A percentile compares a stretch with the other conserved stretches of the same genome.
These are phyloP conservation scores for Thunnus thynnus DNA, from an alignment of 2,113 vertebrate genomes.

Conservation along the genomic window DNA sequence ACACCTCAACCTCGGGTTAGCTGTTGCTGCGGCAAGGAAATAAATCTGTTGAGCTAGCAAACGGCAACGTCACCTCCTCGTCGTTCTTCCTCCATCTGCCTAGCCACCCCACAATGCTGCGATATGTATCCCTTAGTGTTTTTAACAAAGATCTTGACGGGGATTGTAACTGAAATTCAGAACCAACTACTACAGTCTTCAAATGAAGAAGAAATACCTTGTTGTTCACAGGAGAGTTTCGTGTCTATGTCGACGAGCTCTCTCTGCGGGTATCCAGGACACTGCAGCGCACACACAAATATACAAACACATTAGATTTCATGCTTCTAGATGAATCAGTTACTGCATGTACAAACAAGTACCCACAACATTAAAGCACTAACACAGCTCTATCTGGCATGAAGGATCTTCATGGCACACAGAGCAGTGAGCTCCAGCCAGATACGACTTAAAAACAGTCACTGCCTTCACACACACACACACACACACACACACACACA, in stretches of 20 bases:
- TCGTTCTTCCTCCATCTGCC: too few species aligned
- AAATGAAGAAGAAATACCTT: slow-evolving; percentile 56
- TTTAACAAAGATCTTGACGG: neutral
- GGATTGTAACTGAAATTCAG: neutral
- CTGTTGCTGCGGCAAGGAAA: too few species aligned
- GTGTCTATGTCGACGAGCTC: slow-evolving; percentile 72
- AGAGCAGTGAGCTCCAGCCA: slow-evolving; percentile 25
- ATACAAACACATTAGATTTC: slow-evolving; percentile 9
- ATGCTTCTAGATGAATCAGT: neutral
- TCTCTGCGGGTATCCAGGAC: slow-evolving; percentile 78
- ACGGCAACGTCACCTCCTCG: too few species aligned
- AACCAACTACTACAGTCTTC: neutral
- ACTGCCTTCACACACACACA: slow-evolving; percentile 3
- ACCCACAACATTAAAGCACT: neutral
- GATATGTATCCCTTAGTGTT: too few species aligned
- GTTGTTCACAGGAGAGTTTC: slow-evolving; percentile 48
- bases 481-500: neutral
- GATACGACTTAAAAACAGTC: slow-evolving; percentile 33
- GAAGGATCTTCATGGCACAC: slow-evolving; percentile 3
- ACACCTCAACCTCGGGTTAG: too few species aligned
- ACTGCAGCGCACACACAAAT: slow-evolving; percentile 63
- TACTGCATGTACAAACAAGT: slow-evolving; percentile 6
- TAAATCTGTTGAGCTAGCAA: too few species aligned
- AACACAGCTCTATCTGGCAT: slow-evolving; percentile 19
- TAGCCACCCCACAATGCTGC: too few species aligned